Evolutionary conservation across 1,140 invertebrate genomes (phyloP).

Genomic region (Archivesica marissinica): DNA sequence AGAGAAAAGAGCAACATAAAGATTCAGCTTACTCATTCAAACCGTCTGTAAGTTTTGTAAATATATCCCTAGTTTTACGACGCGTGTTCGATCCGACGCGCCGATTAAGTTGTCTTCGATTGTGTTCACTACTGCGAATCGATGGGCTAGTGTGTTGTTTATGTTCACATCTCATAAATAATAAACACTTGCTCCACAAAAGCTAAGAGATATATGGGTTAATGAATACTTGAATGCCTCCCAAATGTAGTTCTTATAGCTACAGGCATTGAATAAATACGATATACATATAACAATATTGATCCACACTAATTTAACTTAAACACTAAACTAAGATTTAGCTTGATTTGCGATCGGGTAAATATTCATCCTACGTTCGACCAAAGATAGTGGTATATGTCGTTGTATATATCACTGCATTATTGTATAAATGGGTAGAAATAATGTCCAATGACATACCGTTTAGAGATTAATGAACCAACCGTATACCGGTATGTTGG

Average conservation of each 20-base stretch:
- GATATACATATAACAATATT: not conserved
- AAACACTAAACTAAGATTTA: not conserved
- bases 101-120: not conserved
- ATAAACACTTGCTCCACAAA: not conserved
- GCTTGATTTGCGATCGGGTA: not conserved
- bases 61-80: not conserved
- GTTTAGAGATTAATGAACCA: too few species aligned
- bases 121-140: not conserved
- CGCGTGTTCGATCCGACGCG: not conserved
- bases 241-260: not conserved
- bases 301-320: not conserved
- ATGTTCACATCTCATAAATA: constrained; percentile 21
- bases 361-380: too few species aligned
- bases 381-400: too few species aligned
- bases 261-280: too few species aligned
- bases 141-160: constrained; percentile 34
- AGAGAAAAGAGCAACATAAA: not conserved
- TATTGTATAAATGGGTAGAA: too few species aligned
- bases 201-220: not conserved
- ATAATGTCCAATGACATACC: too few species aligned
- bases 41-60: not conserved
- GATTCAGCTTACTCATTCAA: not conserved
- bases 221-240: not conserved
- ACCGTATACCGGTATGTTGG: too few species aligned
- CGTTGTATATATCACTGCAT: not conserved